Conservation (phyloP, 1,140 invertebrate genomes). For the Ostrea edulis region DNA sequence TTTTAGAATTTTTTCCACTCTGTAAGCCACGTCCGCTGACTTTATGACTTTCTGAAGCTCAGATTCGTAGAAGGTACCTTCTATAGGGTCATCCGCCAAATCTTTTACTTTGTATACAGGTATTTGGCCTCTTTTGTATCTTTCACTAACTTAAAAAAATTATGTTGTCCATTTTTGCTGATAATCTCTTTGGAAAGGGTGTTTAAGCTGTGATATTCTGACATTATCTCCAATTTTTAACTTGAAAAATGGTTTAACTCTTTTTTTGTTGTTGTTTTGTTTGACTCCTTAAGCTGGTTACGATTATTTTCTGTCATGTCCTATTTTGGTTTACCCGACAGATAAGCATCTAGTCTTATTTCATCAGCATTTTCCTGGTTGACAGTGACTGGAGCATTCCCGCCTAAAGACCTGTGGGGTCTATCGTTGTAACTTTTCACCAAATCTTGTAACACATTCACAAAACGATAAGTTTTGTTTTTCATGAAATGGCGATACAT, state of each 20-base stretch:
- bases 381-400: constrained; percentile 11
- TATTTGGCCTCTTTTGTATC: constrained; percentile 42
- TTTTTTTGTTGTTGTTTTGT: neutral
- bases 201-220: constrained; percentile 48
- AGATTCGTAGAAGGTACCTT: constrained; percentile 52
- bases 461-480: constrained; percentile 47
- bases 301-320: neutral
- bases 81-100: constrained; percentile 23
- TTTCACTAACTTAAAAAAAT: constrained; percentile 45
- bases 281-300: neutral
- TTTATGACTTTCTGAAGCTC: constrained; percentile 47
- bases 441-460: constrained; percentile 41
- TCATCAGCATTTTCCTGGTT: constrained; percentile 39
- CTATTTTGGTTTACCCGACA: neutral
- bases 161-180: constrained; percentile 56
- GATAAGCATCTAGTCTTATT: neutral
- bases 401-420: constrained; percentile 47
- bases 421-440: constrained; percentile 43
- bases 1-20: constrained; percentile 42
- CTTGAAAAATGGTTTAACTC: constrained; percentile 33
- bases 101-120: constrained; percentile 53
- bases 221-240: constrained; percentile 52
- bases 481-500: constrained; percentile 44
- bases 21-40: neutral
- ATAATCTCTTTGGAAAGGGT: constrained; percentile 53